Percentiles rank a stretch among this genome's conserved stretches.
phyloP scores from a whole-genome alignment of 2,113 vertebrate species.

The Vulpes vulpes region DNA sequence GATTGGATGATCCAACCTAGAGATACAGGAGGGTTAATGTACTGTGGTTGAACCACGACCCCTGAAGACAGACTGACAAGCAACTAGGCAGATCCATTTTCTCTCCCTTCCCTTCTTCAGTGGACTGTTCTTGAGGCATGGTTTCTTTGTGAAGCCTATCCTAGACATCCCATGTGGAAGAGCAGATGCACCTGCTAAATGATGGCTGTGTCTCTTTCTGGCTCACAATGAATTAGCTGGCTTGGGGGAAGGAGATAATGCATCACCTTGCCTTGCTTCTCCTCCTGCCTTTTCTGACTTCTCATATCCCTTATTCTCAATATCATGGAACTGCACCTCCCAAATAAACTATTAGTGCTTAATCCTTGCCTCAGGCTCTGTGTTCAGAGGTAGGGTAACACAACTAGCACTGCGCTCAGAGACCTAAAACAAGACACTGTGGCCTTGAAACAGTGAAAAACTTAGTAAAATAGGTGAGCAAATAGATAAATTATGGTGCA shows the following conservation, averaged over 20 bases:
- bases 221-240: neutral
- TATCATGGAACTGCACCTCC: neutral
- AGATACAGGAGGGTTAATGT: neutral
- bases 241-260: neutral
- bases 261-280: accelerated
- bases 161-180: neutral
- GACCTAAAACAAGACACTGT: neutral
- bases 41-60: neutral
- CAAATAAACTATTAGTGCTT: neutral
- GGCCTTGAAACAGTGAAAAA: neutral
- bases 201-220: neutral
- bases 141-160: neutral
- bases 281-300: neutral
- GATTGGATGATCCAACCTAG: too few relatives aligned
- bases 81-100: neutral
- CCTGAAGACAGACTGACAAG: neutral
- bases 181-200: neutral
- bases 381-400: neutral
- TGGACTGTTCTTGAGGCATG: neutral
- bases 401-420: neutral
- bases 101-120: neutral
- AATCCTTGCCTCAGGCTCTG: neutral
- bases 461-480: neutral
- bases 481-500: neutral
- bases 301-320: neutral